Evolutionary conservation across 2,888 invertebrate genomes (phyloP).

Genomic region (Heliconius sara): DNA sequence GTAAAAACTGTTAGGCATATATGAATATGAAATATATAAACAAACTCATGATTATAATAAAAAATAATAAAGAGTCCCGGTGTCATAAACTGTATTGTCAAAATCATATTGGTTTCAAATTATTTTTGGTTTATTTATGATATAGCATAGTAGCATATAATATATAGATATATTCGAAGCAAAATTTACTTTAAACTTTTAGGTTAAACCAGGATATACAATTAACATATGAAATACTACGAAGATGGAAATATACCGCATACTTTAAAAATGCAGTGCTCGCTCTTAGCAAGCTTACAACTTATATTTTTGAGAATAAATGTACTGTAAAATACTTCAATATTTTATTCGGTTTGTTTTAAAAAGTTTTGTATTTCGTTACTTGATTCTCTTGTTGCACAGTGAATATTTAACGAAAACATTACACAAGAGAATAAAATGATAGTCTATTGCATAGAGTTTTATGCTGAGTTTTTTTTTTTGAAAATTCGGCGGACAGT

Average conservation of each 20-base stretch:
- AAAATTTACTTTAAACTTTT: not conserved
- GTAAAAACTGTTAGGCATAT: too few relatives aligned
- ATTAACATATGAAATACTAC: not conserved
- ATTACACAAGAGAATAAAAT: not conserved
- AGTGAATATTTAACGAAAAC: not conserved
- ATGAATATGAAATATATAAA: too few relatives aligned
- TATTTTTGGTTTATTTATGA: not conserved
- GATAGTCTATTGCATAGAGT: too few relatives aligned
- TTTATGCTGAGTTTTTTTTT: too few relatives aligned
- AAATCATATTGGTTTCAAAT: not conserved
- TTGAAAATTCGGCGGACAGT: too few relatives aligned
- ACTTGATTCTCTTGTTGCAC: not conserved
- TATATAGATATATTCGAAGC: not conserved
- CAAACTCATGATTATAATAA: too few relatives aligned
- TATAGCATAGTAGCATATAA: not conserved
- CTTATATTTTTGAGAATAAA: not conserved
- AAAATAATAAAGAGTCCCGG: too few relatives aligned
- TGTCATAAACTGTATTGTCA: too few relatives aligned
- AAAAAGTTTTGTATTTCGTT: not conserved
- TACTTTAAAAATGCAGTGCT: not conserved
- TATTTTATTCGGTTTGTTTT: conserved; percentile 2
- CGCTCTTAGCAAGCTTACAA: not conserved
- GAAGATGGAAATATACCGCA: not conserved
- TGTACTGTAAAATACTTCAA: conserved; percentile 1
- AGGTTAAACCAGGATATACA: conserved; percentile 9